These are phyloP conservation scores for Macrotrachela quadricornifera DNA, from an alignment of 1,140 invertebrate genomes.

Conservation along the genomic window DNA sequence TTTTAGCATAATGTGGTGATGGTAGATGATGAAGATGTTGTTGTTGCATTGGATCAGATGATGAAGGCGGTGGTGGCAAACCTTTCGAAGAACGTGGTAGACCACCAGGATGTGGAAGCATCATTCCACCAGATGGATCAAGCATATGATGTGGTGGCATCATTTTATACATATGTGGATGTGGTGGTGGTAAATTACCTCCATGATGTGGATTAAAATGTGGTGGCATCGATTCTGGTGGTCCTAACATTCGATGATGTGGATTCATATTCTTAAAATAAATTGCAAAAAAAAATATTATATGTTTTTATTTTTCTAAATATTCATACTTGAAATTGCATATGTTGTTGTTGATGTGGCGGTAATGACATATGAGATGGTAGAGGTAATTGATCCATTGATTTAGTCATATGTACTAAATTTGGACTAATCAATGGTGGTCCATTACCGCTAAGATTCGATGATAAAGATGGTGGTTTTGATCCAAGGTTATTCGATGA, in stretches of 20 bases:
- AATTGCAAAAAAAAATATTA: too few relatives aligned
- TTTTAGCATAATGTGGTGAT: not conserved
- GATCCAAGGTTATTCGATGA: not conserved
- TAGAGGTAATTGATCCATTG: not conserved
- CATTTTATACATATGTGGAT: too few relatives aligned
- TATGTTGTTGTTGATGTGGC: not conserved
- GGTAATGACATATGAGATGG: too few relatives aligned
- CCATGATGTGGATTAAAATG: too few relatives aligned
- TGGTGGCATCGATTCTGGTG: too few relatives aligned
- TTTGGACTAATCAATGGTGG: not conserved
- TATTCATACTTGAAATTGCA: not conserved
- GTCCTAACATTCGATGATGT: too few relatives aligned
- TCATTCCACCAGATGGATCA: slow-evolving; percentile 10
- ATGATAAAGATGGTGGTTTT: not conserved
- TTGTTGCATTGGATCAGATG: not conserved
- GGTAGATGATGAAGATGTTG: not conserved
- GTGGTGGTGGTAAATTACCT: too few relatives aligned
- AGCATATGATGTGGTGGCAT: not conserved
- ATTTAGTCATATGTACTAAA: slow-evolving; percentile 29
- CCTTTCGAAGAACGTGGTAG: not conserved
- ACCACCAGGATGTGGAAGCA: not conserved
- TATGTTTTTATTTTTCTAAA: too few relatives aligned
- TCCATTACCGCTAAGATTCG: not conserved
- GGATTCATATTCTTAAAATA: too few relatives aligned
- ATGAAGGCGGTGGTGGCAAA: not conserved